Evolutionary conservation across 1,140 invertebrate genomes (phyloP), one percentile per base, ranked within the genome.

Genomic region (Fopius arisanus): DNA sequence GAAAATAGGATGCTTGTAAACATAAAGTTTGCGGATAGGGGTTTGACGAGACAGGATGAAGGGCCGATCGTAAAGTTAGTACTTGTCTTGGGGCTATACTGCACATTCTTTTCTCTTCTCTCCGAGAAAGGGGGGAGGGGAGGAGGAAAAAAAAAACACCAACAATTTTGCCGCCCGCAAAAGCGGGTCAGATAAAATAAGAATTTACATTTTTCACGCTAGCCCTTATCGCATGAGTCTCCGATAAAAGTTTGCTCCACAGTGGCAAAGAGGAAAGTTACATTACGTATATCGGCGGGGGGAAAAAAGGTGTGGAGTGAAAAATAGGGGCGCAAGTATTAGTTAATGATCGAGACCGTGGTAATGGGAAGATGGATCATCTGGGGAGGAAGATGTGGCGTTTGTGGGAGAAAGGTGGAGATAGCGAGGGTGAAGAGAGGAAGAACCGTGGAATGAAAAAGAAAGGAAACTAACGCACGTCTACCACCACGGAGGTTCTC

Each of bases 111-210:
- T 59, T 59, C 26, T 59, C 19, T 59, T 28, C 14, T 59, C 19
- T 51, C 43, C 9, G 7, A 16, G 14, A 37, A 37, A n/a, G n/a
- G n/a, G n/a, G n/a, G n/a, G n/a, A n/a, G n/a, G n/a, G n/a, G n/a
- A 37, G 12, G 33, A 37, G 33, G 33, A 48, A 48, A 48, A 48
- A 48, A 48, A n/a, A 48, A 26, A 59, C 54, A 59, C 54, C 54
- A 59, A 59, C 54, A 59, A 59, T 59, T 21, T 69, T 77, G 70
- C 31, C 40, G 66, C 65, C 33, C 40, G 43, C 65, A 16, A 40
- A 51, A 69, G 43, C 67, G 41, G 62, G 62, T 70, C 68, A 59
- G 48, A 70, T 70, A 70, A 70, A 62, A 51, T 59, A 59, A 59
- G 37, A 70, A 70, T 59, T 70, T 62, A 23, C 23, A 70, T 70